Base-by-base conservation (phyloP, 2,113 vertebrate species). In the Petromus typicus region DNA sequence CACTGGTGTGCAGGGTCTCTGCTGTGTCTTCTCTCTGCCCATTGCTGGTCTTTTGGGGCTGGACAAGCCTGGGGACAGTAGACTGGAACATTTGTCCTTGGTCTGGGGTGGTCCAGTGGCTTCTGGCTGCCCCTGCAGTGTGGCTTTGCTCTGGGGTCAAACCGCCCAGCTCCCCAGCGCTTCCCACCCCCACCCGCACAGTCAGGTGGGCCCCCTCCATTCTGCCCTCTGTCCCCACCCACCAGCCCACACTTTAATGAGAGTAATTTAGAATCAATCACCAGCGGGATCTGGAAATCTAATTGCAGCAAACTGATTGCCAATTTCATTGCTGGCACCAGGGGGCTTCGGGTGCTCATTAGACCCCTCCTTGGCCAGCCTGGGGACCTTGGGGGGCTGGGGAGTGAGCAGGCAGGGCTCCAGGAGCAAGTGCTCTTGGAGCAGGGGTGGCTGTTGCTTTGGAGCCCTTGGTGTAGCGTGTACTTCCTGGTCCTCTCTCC, bases 181-280 rank as follows among this genome's bases (percentile, higher is more conserved):
- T 67, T 51, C n/a, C 48, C 22, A 27, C 3, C 56, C 54, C 48
- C 40, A 8, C 37, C 37, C 8, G 13, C 5, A 4, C 43, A 11
- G 5, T 56, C 54, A 13, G 3, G 37, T 17, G 48, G 83, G 7
- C 22, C 23, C 18, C 63, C 20, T 10, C 59, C 34, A 34, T 40
- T 67, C n/a, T 16, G 27, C 81, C 64, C 87, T 25, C 51, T 25
- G 3, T 59, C 48, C 17, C 86, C 30, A 4, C 30, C 20, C 43
- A 6, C 66, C 78, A 89, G 93, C 88, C 66, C 54, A 79, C 81
- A 86, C 92, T 92, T 92, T 96, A 97, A 94, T 95, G 86, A 95
- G 96, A 90, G 95, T 96, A 82, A 95, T 95, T 94, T 89, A 86
- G 96, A 90, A 96, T 91, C 92, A 51, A 25, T 96, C 87, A 73